Conservation (phyloP, 2,113 vertebrate genomes). For the Heterocephalus glaber region DNA sequence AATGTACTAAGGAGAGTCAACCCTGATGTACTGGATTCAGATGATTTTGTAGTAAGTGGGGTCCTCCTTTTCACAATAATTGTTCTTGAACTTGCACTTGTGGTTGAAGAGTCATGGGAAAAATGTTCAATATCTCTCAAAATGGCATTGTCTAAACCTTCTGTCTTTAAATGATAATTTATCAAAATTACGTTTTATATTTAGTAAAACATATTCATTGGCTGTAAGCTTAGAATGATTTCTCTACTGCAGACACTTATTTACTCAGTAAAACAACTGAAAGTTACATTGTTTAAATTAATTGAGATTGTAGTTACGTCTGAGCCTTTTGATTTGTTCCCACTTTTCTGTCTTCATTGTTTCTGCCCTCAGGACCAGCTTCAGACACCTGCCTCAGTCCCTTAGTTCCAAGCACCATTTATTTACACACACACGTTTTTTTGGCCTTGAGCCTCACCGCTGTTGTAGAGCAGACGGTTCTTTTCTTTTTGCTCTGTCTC, state of each 20-base stretch:
- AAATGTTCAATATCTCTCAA: constrained; percentile 31
- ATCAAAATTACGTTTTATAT: background rate
- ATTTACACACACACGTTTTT: background rate
- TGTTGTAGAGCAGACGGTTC: background rate
- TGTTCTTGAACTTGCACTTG: constrained; percentile 7
- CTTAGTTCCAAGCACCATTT: background rate
- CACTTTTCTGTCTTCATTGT: background rate
- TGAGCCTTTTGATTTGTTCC: background rate
- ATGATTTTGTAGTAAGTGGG: background rate
- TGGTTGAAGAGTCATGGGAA: background rate
- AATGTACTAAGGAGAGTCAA: background rate
- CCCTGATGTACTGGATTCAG: background rate
- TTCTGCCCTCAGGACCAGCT: background rate
- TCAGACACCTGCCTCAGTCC: background rate
- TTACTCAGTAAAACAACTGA: background rate
- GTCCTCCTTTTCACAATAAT: background rate
- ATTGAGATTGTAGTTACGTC: background rate
- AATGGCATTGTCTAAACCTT: background rate
- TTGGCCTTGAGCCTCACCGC: background rate
- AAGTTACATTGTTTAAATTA: background rate
- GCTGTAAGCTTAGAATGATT: background rate
- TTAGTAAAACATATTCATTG: background rate
- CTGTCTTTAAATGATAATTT: background rate
- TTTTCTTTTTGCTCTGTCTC: background rate
- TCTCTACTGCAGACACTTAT: background rate